These are phyloP conservation scores for Aotus griseimembra DNA, from an alignment of 2,797 vertebrate genomes.

Conservation along the genomic window DNA sequence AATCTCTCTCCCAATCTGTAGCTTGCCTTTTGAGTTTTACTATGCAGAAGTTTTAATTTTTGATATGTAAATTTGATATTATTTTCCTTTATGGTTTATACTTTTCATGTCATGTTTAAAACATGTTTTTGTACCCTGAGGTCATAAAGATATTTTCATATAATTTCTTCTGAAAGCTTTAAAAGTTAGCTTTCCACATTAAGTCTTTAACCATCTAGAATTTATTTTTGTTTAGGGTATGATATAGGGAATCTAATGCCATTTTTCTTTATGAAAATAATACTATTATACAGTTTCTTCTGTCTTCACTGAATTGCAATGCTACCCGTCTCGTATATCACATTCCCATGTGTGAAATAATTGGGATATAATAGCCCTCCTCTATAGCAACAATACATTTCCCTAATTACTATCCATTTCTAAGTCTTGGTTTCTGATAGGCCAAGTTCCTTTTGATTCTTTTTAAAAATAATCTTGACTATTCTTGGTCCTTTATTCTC, in stretches of 20 bases:
- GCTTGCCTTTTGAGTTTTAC: background rate
- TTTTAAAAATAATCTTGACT: background rate
- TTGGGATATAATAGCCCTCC: background rate
- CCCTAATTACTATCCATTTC: background rate
- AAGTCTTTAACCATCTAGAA: background rate
- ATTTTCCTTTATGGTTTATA: background rate
- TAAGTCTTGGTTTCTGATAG: background rate
- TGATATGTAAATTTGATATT: background rate
- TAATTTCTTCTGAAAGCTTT: constrained; percentile 19
- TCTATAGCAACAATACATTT: background rate
- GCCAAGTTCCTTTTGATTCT: background rate
- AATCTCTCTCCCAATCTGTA: background rate
- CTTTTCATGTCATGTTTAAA: background rate
- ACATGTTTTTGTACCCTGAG: background rate
- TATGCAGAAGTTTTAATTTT: background rate
- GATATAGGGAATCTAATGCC: background rate
- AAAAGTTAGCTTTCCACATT: constrained; percentile 9
- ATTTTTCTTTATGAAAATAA: background rate
- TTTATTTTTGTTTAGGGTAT: background rate
- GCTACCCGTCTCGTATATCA: background rate
- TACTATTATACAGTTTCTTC: background rate
- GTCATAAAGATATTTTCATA: constrained; percentile 34
- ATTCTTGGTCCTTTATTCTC: background rate
- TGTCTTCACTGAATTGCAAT: background rate
- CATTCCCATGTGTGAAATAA: background rate